A percentile compares a stretch with the other conserved stretches of the same genome.
phyloP scores from a whole-genome alignment of 2,113 vertebrate genomes.

The Charadrius vociferus region DNA sequence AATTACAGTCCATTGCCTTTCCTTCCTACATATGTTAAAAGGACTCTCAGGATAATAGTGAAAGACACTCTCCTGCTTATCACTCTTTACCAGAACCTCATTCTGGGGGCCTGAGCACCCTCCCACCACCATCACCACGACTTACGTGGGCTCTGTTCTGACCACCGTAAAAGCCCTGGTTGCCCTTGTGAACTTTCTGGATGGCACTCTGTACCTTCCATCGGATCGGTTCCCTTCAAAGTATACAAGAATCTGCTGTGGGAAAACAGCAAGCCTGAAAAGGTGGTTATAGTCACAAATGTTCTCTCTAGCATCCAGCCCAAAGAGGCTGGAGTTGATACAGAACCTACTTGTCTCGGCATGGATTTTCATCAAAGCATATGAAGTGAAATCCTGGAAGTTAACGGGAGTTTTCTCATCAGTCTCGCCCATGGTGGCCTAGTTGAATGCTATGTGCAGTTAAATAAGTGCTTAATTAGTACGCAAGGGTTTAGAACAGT shows the following conservation, averaged over 20 bases:
- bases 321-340: neutral
- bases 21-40: neutral
- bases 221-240: neutral
- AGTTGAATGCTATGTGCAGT: neutral
- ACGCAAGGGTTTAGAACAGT: neutral
- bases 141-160: neutral
- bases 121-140: rapidly evolving
- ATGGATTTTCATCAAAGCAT: neutral
- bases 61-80: neutral
- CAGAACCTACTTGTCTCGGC: neutral
- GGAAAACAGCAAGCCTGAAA: neutral
- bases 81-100: neutral
- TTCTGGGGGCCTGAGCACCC: neutral
- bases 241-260: neutral
- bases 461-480: neutral
- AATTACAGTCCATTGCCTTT: neutral
- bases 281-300: rapidly evolving
- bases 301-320: neutral
- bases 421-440: neutral
- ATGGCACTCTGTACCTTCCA: neutral
- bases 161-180: neutral
- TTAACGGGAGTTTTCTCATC: neutral
- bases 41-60: neutral
- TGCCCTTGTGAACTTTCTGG: neutral
- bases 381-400: neutral